phyloP scores from a whole-genome alignment of 2,888 invertebrate species.

The Helicoverpa assulta region DNA sequence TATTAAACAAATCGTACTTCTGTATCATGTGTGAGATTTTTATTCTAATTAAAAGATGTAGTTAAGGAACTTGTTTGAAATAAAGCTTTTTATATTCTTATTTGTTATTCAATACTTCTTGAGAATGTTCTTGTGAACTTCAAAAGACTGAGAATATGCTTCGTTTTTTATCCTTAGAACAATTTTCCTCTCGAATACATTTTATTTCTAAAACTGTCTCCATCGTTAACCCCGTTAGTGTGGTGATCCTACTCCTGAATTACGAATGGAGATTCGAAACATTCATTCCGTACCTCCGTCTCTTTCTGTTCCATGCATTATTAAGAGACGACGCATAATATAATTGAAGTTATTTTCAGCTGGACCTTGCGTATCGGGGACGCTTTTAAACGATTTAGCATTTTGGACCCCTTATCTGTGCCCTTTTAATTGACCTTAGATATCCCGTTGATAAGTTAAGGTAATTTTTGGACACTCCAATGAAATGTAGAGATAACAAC shows the following conservation, averaged over 20 bases:
- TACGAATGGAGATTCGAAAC: slow-evolving; percentile 78
- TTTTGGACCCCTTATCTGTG: slow-evolving; percentile 64
- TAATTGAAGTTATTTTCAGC: slow-evolving; percentile 72
- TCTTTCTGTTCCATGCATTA: slow-evolving; percentile 60
- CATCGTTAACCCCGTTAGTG: not conserved
- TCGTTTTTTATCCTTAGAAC: no score
- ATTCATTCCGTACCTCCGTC: slow-evolving; percentile 65
- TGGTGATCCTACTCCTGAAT: slow-evolving; percentile 65
- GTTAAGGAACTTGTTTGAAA: no score
- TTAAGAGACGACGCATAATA: slow-evolving; percentile 69
- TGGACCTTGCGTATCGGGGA: slow-evolving; percentile 66
- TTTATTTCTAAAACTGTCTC: not conserved
- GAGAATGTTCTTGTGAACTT: no score
- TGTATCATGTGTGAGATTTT: no score
- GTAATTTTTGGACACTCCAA: no score
- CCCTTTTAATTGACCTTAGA: slow-evolving; percentile 72
- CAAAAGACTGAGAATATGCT: no score
- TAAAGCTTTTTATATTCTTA: no score
- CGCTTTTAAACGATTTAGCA: slow-evolving; percentile 77
- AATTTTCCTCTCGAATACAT: not conserved
- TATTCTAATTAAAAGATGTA: no score
- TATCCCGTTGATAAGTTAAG: slow-evolving; percentile 14
- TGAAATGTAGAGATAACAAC: no score
- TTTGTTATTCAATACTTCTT: no score
- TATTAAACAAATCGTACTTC: no score